phyloP scores from a whole-genome alignment of 2,113 vertebrate genomes.

The Eclectus roratus region DNA sequence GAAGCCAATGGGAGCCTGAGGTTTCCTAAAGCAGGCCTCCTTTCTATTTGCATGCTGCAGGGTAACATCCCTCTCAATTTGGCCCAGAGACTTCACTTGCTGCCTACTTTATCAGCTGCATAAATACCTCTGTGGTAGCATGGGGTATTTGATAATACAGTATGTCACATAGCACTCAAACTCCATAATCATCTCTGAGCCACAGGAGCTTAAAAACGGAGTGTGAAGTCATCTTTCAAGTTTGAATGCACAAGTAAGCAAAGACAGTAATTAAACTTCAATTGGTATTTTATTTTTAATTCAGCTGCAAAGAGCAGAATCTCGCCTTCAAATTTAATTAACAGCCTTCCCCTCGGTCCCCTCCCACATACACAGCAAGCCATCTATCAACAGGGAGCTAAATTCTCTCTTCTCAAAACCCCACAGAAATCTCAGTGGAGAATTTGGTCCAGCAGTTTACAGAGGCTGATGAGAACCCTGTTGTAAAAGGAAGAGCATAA shows the following conservation, averaged over 20 bases:
- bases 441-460: conserved; percentile 11
- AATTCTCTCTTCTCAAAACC: conserved; percentile 25
- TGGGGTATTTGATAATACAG: conserved; percentile 63
- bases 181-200: conserved; percentile 70
- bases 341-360: conserved; percentile 53
- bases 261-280: conserved; percentile 81
- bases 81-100: conserved; percentile 44
- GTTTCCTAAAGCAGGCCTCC: not conserved
- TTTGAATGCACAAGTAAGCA: conserved; percentile 75
- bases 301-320: conserved; percentile 73
- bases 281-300: conserved; percentile 79
- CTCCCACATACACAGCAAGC: conserved; percentile 53
- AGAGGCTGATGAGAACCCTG: conserved; percentile 1
- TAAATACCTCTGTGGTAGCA: conserved; percentile 46
- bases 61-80: conserved; percentile 26
- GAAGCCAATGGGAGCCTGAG: conserved; percentile 15
- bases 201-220: conserved; percentile 69
- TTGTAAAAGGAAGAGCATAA: not conserved
- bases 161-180: conserved; percentile 65
- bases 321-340: conserved; percentile 78
- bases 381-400: conserved; percentile 60
- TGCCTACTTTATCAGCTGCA: conserved; percentile 57
- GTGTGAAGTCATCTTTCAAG: conserved; percentile 77
- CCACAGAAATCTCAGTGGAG: not conserved
- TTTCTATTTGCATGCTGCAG: conserved; percentile 27